Base-by-base conservation (phyloP, 1,140 invertebrate genomes). In the Drosophila rufa region DNA sequence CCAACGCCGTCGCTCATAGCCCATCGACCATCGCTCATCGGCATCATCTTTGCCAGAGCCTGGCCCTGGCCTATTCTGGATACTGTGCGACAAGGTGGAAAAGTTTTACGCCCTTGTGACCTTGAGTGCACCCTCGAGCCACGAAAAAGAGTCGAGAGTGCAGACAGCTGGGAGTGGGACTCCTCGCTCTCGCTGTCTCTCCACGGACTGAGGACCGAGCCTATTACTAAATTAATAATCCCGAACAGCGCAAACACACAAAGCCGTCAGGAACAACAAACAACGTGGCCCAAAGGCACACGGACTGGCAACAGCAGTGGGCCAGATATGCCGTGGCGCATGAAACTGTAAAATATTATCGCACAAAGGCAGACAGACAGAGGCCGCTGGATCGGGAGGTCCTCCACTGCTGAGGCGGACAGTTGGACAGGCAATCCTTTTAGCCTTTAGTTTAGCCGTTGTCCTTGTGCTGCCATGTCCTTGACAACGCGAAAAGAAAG, bases 141-240 rank as follows among this genome's bases (percentile, higher is more conserved):
- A 36, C 47, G 48, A 62, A 75, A 61, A 62, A 27, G 62, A 68
- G 73, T 47, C 19, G 61, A 51, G 40, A 67, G 43, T 45, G 50
- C 48, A 45, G 58, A 65, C 67, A 48, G 57, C 65, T 30, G 50
- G 53, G 77, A 50, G 51, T 57, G 59, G 69, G 62, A 61, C 17
- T 46, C 45, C 6, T 50, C 8, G 30, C 30, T 27, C 8, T 47
- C 19, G 14, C 43, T 45, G 43, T 11, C 9, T 45, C n/a, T 45
- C 17, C 17, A 11, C 12, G 47, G 25, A 33, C 62, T 58, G 19
- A 50, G 40, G 70, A 65, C 58, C 60, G 75, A 73, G 82, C 82
- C 82, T 86, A 86, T 86, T 86, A 86, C 82, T 79, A 80, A 86
- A 86, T 86, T 86, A 86, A 86, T 86, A 86, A 86, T 79, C 75